Percentiles rank a stretch among this genome's conserved stretches.
These are phyloP conservation scores for Trigoniulus corallinus DNA, from an alignment of 1,140 invertebrate species.

Conservation along the genomic window DNA sequence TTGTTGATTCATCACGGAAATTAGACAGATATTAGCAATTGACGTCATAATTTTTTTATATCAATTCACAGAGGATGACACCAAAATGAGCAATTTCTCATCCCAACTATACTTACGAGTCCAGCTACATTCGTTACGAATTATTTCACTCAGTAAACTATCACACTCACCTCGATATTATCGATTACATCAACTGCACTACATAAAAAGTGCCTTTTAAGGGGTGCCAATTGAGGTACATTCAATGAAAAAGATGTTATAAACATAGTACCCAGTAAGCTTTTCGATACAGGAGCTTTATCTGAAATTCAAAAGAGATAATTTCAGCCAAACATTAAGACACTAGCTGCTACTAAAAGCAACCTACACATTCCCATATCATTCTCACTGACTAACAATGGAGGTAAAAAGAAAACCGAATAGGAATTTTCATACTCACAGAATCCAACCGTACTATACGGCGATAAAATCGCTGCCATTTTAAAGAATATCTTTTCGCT, in stretches of 20 bases:
- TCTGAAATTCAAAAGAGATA: constrained; percentile 22
- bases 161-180: constrained; percentile 21
- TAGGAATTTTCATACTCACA: constrained; percentile 20
- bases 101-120: neutral
- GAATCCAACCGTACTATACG: constrained; percentile 26
- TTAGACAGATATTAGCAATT: too few species aligned
- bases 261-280: constrained; percentile 28
- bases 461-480: constrained; percentile 26
- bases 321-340: neutral
- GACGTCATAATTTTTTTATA: neutral
- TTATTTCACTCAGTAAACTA: neutral
- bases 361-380: too few species aligned
- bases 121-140: neutral
- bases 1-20: too few species aligned
- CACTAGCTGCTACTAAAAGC: neutral
- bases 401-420: neutral
- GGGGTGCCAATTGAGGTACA: constrained; percentile 27
- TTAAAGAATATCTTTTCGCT: too few species aligned
- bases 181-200: constrained; percentile 24
- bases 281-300: constrained; percentile 32
- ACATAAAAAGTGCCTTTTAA: constrained; percentile 26
- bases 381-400: neutral
- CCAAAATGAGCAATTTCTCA: too few species aligned
- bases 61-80: neutral
- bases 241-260: constrained; percentile 30